Base-by-base conservation (phyloP, 2,113 vertebrate genomes). In the Shinisaurus crocodilurus region DNA sequence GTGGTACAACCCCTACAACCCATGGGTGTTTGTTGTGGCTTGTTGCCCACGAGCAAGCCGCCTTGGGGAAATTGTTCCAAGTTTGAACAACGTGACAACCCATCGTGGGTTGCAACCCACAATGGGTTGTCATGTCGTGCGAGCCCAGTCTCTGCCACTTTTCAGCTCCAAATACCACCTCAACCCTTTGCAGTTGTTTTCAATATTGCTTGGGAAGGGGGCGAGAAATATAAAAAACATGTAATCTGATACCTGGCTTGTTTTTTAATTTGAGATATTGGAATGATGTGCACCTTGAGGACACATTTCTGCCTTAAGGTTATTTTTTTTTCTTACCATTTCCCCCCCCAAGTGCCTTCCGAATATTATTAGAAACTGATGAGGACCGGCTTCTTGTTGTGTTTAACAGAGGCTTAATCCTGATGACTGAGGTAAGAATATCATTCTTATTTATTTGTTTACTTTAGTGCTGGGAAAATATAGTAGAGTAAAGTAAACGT, bases 311-410 rank as follows among this genome's bases (percentile, higher is more conserved):
- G 18, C 6, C 1, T 0, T 65, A 81, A 48, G 43, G 1, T 72
- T 20, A 48, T 85, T 79, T 57, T 76, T 16, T 83, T 89, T 37
- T 37, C 92, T 80, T 84, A 40, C 69, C 76, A 18, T 92, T 76
- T 20, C 93, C 92, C 95, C 94, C 87, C 93, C 96, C 88, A 95
- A 99, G 99, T 98, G 99, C 99, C 98, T 99, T 99, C 98, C 98
- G 99, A 97, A 98, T 99, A 96, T 97, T 99, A 92, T 93, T 99
- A 97, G 99, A 99, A 98, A 99, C 98, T 92, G 99, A 99, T 92
- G 99, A 99, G 97, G 99, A 99, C 96, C 97, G 99, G 72, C 97
- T 99, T 94, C 98, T 99, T 89, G 99, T 99, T 96, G 98, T 99
- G 82, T 99, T 99, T 96, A 99, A 99, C 88, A 97, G 99, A 98